Evolutionary conservation across 2,113 vertebrate genomes (phyloP).

Genomic region (Anarrhichthys ocellatus): DNA sequence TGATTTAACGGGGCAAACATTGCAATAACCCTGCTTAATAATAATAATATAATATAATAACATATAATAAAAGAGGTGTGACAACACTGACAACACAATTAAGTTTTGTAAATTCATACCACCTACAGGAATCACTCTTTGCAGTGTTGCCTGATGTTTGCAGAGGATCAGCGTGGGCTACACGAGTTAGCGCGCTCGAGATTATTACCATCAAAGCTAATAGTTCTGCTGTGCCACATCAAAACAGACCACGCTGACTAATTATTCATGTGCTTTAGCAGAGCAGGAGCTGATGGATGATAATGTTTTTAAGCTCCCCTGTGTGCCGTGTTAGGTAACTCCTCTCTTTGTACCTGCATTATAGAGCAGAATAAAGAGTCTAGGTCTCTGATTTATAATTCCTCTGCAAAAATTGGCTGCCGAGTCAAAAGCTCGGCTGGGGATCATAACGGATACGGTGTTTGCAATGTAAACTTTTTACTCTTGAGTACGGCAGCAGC

Average conservation of each 20-base stretch:
- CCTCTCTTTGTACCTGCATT: constrained; percentile 30
- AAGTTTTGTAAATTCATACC: constrained; percentile 6
- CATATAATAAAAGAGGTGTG: background rate
- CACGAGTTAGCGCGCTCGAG: constrained; percentile 21
- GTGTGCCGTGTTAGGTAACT: constrained; percentile 52
- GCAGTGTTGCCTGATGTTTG: constrained; percentile 26
- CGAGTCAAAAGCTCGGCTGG: constrained; percentile 15
- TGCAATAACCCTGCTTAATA: background rate
- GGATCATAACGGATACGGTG: background rate
- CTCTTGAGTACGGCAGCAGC: background rate
- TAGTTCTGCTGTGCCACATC: constrained; percentile 56
- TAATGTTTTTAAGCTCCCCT: constrained; percentile 61
- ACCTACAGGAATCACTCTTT: constrained; percentile 20
- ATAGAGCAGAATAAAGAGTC: constrained; percentile 51
- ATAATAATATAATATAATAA: no score
- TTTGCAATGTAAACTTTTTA: constrained; percentile 5
- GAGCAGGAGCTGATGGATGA: constrained; percentile 67
- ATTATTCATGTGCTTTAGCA: constrained; percentile 67
- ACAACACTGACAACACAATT: constrained; percentile 9
- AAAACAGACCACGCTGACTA: constrained; percentile 55
- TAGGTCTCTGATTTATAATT: constrained; percentile 29
- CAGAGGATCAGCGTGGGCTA: constrained; percentile 27
- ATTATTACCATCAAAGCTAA: constrained; percentile 57
- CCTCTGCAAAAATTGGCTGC: constrained; percentile 39
- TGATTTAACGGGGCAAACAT: background rate